These are phyloP conservation scores for Oscheius sp. DNA, from an alignment of 2,888 invertebrate species.

Conservation along the genomic window DNA sequence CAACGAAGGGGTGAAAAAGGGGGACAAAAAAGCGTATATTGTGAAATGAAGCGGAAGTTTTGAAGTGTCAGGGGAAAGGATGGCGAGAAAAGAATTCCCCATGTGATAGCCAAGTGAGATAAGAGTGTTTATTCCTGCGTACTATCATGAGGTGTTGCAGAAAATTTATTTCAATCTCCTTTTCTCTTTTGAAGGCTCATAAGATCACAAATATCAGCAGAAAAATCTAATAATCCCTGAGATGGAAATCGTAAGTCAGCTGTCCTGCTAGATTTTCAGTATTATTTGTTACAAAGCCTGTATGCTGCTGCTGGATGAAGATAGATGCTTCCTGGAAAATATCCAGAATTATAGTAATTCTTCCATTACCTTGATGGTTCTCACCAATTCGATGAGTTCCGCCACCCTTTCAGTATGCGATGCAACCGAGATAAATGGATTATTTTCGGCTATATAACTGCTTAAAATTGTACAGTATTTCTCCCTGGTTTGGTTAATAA, in stretches of 20 bases:
- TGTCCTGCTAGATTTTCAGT: slow-evolving; percentile 6
- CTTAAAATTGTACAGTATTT: slow-evolving; percentile 14
- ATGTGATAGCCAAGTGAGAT: too few relatives aligned
- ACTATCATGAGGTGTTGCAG: too few relatives aligned
- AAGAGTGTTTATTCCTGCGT: too few relatives aligned
- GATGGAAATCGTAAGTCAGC: slow-evolving; percentile 7
- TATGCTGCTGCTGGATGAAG: slow-evolving; percentile 6
- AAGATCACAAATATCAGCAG: too few relatives aligned
- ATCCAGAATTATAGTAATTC: too few relatives aligned
- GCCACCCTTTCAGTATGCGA: background rate
- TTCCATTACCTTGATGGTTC: slow-evolving; percentile 4
- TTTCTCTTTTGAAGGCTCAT: too few relatives aligned
- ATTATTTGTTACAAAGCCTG: background rate
- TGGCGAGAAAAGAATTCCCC: too few relatives aligned
- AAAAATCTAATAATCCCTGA: slow-evolving; percentile 7
- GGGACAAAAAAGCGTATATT: too few relatives aligned
- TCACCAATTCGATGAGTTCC: background rate
- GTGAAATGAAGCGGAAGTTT: too few relatives aligned
- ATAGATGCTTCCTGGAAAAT: slow-evolving; percentile 6
- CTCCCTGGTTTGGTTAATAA: slow-evolving; percentile 1
- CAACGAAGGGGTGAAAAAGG: too few relatives aligned
- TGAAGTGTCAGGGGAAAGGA: too few relatives aligned
- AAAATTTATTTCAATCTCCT: too few relatives aligned
- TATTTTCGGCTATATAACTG: background rate
- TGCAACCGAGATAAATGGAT: background rate